Conservation (phyloP, 2,797 vertebrate species). For the Margarornis squamiger region DNA sequence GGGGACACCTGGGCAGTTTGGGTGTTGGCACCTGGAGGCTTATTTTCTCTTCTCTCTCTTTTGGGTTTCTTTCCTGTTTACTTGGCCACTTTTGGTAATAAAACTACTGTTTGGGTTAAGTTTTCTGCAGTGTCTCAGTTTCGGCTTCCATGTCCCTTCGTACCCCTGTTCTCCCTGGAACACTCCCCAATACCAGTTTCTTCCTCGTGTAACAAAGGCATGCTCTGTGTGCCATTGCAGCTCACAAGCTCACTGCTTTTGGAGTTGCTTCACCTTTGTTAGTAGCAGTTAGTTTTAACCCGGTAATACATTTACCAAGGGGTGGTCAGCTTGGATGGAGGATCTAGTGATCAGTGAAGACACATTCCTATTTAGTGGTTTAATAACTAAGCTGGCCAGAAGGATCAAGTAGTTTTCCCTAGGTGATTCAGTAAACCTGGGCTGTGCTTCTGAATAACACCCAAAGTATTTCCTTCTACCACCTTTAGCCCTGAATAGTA, state of each 20-base stretch:
- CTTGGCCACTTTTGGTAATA: no score
- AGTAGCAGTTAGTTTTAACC: not conserved
- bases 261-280: not conserved
- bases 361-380: not conserved
- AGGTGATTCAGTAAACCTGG: not conserved
- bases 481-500: not conserved
- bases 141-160: no score
- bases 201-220: fast-evolving
- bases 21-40: no score
- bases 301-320: not conserved
- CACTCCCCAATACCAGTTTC: fast-evolving
- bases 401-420: not conserved
- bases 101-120: no score
- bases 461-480: not conserved
- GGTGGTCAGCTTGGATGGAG: not conserved
- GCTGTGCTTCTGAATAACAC: not conserved
- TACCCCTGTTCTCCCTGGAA: no score
- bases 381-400: not conserved
- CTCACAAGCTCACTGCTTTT: not conserved
- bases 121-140: no score
- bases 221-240: fast-evolving
- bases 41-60: no score
- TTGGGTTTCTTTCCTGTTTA: no score
- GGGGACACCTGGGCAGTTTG: no score
- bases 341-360: not conserved